A percentile compares a stretch with the other conserved stretches of the same genome.
phyloP scores from a whole-genome alignment of 2,888 invertebrate species.

The Vesta saturnalis region DNA sequence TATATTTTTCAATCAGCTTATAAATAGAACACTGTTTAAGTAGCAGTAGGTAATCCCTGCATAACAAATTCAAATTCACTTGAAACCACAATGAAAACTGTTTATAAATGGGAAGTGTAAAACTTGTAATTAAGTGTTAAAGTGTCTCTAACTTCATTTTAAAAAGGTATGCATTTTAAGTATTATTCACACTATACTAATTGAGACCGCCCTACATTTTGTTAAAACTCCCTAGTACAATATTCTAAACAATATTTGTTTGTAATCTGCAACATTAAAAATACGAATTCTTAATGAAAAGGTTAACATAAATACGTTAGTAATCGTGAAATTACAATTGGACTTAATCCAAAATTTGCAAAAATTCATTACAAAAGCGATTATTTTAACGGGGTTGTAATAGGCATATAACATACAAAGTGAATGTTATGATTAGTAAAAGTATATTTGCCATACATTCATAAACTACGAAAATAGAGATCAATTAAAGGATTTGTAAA shows the following conservation, averaged over 20 bases:
- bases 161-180: too few relatives aligned
- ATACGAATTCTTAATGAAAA: too few relatives aligned
- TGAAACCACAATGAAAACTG: background rate
- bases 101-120: too few relatives aligned
- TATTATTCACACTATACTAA: too few relatives aligned
- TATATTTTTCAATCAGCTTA: constrained; percentile 31
- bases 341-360: background rate
- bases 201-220: too few relatives aligned
- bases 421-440: background rate
- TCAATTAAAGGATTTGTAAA: background rate
- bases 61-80: background rate
- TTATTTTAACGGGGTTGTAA: background rate
- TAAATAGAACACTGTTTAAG: constrained; percentile 25
- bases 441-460: background rate
- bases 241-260: too few relatives aligned
- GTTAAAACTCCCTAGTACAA: too few relatives aligned
- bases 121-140: too few relatives aligned
- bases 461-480: constrained; percentile 1
- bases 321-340: background rate
- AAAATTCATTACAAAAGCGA: background rate
- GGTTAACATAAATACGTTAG: too few relatives aligned
- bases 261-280: too few relatives aligned
- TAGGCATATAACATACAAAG: background rate
- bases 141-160: too few relatives aligned
- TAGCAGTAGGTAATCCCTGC: constrained; percentile 3